A percentile compares a stretch with the other conserved stretches of the same genome.
Conservation (phyloP, 2,113 vertebrate genomes). For the Pongo abelii region DNA sequence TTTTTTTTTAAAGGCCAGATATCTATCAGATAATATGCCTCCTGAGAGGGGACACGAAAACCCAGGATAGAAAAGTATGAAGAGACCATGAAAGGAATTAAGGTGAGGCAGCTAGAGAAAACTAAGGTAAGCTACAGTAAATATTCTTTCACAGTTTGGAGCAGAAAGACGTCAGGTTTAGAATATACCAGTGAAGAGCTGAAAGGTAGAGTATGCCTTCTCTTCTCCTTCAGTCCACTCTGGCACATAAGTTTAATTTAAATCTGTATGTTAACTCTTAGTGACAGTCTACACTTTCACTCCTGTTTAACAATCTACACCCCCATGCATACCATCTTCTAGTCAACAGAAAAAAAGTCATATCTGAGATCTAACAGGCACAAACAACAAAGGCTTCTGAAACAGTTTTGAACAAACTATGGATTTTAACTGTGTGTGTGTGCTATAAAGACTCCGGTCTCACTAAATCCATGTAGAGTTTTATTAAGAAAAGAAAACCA, state of each 20-base stretch:
- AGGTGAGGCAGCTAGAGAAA: neutral
- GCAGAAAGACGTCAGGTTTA: neutral
- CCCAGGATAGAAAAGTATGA: neutral
- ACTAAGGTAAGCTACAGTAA: neutral
- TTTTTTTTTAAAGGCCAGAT: neutral
- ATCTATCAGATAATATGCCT: neutral
- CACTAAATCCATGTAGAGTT: neutral
- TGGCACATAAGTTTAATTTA: neutral
- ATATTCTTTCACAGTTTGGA: neutral
- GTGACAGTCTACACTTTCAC: neutral
- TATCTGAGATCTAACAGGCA: neutral
- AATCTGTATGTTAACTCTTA: neutral
- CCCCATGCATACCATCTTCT: neutral
- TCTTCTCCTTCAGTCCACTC: neutral
- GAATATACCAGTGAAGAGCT: neutral
- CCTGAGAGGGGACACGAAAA: neutral
- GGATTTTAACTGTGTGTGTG: neutral
- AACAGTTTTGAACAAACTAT: neutral
- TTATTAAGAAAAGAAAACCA: conserved; percentile 1
- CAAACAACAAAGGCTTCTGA: neutral
- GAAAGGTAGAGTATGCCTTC: neutral
- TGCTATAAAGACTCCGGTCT: neutral
- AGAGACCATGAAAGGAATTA: neutral
- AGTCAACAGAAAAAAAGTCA: neutral
- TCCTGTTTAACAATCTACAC: neutral